These are phyloP conservation scores for Drosophila sp. DNA, from an alignment of 1,140 invertebrate species.

Conservation along the genomic window DNA sequence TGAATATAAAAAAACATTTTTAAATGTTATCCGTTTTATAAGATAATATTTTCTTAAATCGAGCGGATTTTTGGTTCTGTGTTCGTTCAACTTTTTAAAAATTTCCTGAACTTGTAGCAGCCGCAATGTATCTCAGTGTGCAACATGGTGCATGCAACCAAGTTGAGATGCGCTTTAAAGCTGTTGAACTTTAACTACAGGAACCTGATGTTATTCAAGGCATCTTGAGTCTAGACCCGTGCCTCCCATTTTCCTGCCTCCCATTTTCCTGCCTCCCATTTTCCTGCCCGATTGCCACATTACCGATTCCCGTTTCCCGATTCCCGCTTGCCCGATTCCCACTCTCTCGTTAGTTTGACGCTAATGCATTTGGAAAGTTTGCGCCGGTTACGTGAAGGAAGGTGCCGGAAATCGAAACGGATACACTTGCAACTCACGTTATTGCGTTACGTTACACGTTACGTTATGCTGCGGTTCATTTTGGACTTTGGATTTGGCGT, in stretches of 20 bases:
- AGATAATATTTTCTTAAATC: too few species aligned
- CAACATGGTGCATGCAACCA: not conserved
- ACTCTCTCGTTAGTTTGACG: slow-evolving; percentile 15
- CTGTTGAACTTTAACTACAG: slow-evolving; percentile 55
- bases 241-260: not conserved
- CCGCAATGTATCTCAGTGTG: not conserved
- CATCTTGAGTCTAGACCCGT: slow-evolving; percentile 28
- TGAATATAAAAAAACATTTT: too few species aligned
- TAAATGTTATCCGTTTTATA: too few species aligned
- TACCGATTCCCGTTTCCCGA: not conserved
- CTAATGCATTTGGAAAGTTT: slow-evolving; percentile 78
- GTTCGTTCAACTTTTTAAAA: too few species aligned
- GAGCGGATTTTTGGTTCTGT: too few species aligned
- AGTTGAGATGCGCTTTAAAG: slow-evolving; percentile 28
- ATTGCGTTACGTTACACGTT: too few species aligned
- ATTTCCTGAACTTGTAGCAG: too few species aligned
- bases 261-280: not conserved
- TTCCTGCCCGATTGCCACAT: not conserved
- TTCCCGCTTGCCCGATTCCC: not conserved
- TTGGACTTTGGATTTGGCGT: not conserved
- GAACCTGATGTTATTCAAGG: slow-evolving; percentile 58
- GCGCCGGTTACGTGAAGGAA: slow-evolving; percentile 55
- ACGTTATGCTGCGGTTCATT: slow-evolving; percentile 68
- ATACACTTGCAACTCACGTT: slow-evolving; percentile 75
- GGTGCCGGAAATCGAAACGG: slow-evolving; percentile 78